A percentile compares a stretch with the other conserved stretches of the same genome.
Conservation (phyloP, 1,140 invertebrate species). For the Macrosteles quadrilineatus region DNA sequence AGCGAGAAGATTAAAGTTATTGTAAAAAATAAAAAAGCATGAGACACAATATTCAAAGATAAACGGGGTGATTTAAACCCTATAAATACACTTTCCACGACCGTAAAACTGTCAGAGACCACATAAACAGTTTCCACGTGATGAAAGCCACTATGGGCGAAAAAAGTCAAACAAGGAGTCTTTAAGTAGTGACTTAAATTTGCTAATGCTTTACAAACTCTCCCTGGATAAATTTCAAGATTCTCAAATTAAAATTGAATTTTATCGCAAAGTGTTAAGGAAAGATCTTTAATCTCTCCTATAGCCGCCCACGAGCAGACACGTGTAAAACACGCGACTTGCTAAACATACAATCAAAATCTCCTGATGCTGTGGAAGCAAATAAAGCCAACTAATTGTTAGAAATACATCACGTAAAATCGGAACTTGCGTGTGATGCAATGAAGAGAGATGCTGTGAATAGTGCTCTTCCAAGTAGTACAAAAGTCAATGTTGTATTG, state of each 20-base stretch:
- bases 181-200: not conserved
- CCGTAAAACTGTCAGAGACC: conserved; percentile 2
- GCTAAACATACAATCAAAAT: too few relatives aligned
- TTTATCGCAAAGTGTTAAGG: too few relatives aligned
- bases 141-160: conserved; percentile 20
- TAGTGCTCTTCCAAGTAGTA: too few relatives aligned
- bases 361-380: too few relatives aligned
- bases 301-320: too few relatives aligned
- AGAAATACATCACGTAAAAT: too few relatives aligned
- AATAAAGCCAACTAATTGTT: too few relatives aligned
- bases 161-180: not conserved
- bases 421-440: too few relatives aligned
- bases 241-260: too few relatives aligned
- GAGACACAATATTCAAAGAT: not conserved
- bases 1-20: conserved; percentile 1
- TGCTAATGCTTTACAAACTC: not conserved
- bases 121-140: conserved; percentile 9
- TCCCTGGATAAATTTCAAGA: too few relatives aligned
- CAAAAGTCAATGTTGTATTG: too few relatives aligned
- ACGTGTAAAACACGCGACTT: conserved; percentile 19
- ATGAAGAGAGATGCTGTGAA: conserved; percentile 12
- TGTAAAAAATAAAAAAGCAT: conserved; percentile 8
- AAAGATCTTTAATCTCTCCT: too few relatives aligned
- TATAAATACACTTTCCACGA: conserved; percentile 1
- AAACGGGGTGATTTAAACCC: not conserved